Conservation (phyloP, 1,140 invertebrate species). For the Drosophila biarmipes region DNA sequence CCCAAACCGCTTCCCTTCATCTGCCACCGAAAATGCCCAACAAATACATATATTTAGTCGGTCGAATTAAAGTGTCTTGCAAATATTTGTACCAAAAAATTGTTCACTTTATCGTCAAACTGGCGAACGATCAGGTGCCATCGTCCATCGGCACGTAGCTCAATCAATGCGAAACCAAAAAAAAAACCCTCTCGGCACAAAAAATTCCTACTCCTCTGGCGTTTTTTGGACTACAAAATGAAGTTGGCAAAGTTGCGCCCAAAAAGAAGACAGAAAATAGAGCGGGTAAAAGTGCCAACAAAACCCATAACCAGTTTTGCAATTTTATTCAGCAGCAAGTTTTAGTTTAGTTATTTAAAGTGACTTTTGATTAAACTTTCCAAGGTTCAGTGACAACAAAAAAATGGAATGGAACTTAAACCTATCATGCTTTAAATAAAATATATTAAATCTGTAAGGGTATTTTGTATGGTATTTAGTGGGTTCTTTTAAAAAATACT, state of each 20-base stretch:
- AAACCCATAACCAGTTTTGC: background rate
- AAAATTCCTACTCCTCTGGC: background rate
- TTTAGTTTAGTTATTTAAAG: background rate
- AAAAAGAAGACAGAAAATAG: background rate
- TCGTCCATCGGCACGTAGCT: conserved; percentile 63
- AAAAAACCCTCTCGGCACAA: background rate
- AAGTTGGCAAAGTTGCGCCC: conserved; percentile 30
- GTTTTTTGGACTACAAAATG: conserved; percentile 56
- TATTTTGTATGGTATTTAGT: too few relatives aligned
- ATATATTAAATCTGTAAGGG: too few relatives aligned
- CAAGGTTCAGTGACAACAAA: too few relatives aligned
- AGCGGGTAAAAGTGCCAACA: background rate
- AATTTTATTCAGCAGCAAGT: background rate
- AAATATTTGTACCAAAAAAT: conserved; percentile 63
- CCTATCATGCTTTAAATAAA: too few relatives aligned
- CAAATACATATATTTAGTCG: conserved; percentile 34
- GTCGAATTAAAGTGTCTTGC: conserved; percentile 65
- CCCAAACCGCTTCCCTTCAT: conserved; percentile 16
- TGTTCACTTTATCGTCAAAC: conserved; percentile 25
- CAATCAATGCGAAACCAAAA: conserved; percentile 50
- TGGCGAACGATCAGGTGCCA: conserved; percentile 16
- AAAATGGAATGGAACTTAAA: too few relatives aligned
- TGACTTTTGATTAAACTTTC: background rate
- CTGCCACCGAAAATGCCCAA: conserved; percentile 14
- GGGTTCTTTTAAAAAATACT: too few relatives aligned